Conservation (phyloP, 2,888 invertebrate genomes). For the Cancer borealis region DNA sequence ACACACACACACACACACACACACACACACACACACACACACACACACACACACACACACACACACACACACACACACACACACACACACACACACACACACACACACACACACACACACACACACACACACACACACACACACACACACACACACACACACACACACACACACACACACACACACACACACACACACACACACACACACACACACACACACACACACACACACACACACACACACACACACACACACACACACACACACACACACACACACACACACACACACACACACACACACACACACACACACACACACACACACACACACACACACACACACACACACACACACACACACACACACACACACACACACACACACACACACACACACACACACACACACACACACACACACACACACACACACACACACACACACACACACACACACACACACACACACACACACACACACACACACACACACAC, state of each 20-base stretch:
- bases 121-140: neutral
- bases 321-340: neutral
- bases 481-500: neutral
- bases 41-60: neutral
- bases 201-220: neutral
- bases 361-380: neutral
- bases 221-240: neutral
- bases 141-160: neutral
- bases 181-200: neutral
- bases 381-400: neutral
- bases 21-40: neutral
- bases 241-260: neutral
- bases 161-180: neutral
- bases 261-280: neutral
- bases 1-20: neutral
- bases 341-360: neutral
- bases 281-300: neutral
- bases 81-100: neutral
- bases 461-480: neutral
- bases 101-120: neutral
- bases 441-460: neutral
- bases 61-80: neutral
- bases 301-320: neutral
- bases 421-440: neutral
- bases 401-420: neutral